Conservation (phyloP, 2,113 vertebrate species). For the Laterallus jamaicensis region DNA sequence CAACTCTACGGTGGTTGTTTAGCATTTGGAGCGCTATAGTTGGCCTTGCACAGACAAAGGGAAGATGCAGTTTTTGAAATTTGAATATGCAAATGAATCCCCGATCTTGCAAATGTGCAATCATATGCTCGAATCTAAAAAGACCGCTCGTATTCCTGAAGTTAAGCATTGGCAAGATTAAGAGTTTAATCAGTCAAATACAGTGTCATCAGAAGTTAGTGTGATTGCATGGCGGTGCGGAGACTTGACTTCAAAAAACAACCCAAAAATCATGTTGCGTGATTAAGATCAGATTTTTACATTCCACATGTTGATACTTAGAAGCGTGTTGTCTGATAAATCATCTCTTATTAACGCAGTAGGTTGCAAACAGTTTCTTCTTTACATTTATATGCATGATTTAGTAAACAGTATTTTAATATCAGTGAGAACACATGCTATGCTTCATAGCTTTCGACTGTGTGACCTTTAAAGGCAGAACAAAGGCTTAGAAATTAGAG, state of each 20-base stretch:
- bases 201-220: slow-evolving; percentile 25
- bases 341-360: slow-evolving; percentile 16
- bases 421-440: slow-evolving; percentile 26
- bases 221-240: neutral
- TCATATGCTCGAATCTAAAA: slow-evolving; percentile 42
- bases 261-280: neutral
- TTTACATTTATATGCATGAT: slow-evolving; percentile 41
- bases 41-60: slow-evolving; percentile 43
- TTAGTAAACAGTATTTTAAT: slow-evolving; percentile 59
- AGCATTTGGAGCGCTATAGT: slow-evolving; percentile 40
- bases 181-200: slow-evolving; percentile 55
- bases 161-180: slow-evolving; percentile 26
- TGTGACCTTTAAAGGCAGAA: slow-evolving; percentile 57
- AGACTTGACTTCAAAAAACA: neutral
- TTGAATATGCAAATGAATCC: slow-evolving; percentile 59
- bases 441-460: slow-evolving; percentile 50
- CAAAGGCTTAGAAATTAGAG: slow-evolving; percentile 60
- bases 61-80: slow-evolving; percentile 44
- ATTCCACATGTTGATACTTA: slow-evolving; percentile 46
- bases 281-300: slow-evolving; percentile 37
- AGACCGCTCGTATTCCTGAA: slow-evolving; percentile 34
- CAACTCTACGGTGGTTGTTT: slow-evolving; percentile 29
- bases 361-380: slow-evolving; percentile 51
- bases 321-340: slow-evolving; percentile 28
- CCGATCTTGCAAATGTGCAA: slow-evolving; percentile 56